Evolutionary conservation across 1,140 invertebrate genomes (phyloP).

Genomic region (Metaphire vulgaris): DNA sequence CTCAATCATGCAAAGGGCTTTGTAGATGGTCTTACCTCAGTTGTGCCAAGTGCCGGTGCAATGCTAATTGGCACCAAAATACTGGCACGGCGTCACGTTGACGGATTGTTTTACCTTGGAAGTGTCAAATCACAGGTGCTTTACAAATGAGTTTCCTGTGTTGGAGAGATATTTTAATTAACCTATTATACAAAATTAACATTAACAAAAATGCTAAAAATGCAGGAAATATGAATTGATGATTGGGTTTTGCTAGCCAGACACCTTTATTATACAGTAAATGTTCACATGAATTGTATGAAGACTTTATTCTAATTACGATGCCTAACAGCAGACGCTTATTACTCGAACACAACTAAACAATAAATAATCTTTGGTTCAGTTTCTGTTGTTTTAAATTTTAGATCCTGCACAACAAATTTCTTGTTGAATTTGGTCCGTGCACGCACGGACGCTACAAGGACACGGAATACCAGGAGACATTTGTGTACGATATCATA

Average conservation of each 20-base stretch:
- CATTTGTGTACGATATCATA: conserved; percentile 45
- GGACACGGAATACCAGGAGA: conserved; percentile 45
- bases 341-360: no score
- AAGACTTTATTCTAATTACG: no score
- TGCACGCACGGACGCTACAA: conserved; percentile 42
- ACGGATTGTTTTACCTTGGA: conserved; percentile 50
- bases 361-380: no score
- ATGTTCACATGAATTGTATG: no score
- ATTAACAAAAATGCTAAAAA: no score
- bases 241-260: no score
- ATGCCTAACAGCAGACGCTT: no score
- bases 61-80: conserved; percentile 46
- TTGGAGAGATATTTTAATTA: background rate
- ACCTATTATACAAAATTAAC: no score
- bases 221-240: no score
- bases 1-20: conserved; percentile 38
- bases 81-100: conserved; percentile 43
- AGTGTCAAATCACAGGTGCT: conserved; percentile 51
- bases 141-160: conserved; percentile 19
- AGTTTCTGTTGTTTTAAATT: conserved; percentile 30
- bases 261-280: no score
- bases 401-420: conserved; percentile 43
- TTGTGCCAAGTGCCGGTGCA: conserved; percentile 43
- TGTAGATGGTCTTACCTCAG: no score
- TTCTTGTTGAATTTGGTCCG: conserved; percentile 46